Evolutionary conservation across 2,888 invertebrate species (phyloP), one percentile per base, ranked within the genome.

Genomic region (Cordylochernes scorpioides): DNA sequence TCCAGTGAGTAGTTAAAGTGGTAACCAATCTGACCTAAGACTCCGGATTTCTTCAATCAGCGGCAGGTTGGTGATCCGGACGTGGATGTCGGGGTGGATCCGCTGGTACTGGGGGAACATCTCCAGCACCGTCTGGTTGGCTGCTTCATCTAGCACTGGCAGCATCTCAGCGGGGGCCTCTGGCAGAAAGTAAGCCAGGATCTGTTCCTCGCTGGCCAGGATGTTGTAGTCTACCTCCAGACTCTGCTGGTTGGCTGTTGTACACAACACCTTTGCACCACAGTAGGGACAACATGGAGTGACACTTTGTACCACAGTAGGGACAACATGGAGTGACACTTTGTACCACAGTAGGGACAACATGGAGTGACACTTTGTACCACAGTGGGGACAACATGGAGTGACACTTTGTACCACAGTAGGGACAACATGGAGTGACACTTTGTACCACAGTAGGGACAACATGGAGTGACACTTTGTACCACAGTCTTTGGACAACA

Each of bases 141-240:
- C 57, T 17, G 59, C 61, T 47, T 78, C 72, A 53, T 91, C 82
- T 51, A 94, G 84, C 39, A 88, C 82, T 50, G 74, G 71, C n/a
- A 94, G 56, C 74, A 94, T 82, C 58, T 91, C 86, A 40, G 72
- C 67, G 0, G 97, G 97, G 0, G 94, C 94, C 53, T 97, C 94
- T 0, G 94, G 94, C 28, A 97, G 51, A 52, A 99, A 97, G 53
- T 82, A 94, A 0, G 91, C 91, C 26, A 97, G 58, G 1, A 82
- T 80, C 50, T 86, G 82, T 49, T 88, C 86, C 44, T 73, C 68
- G 28, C 72, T 63, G 0, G 86, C 88, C 39, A 99, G 58, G 42
- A 74, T 68, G 27, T 78, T 71, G 54, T 88, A 97, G 45, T 91
- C 86, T 0, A 97, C 75, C 25, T 74, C 70, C 50, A 94, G 71